Base-by-base conservation (phyloP, 1,140 invertebrate species). In the Drosophila fuyamai region DNA sequence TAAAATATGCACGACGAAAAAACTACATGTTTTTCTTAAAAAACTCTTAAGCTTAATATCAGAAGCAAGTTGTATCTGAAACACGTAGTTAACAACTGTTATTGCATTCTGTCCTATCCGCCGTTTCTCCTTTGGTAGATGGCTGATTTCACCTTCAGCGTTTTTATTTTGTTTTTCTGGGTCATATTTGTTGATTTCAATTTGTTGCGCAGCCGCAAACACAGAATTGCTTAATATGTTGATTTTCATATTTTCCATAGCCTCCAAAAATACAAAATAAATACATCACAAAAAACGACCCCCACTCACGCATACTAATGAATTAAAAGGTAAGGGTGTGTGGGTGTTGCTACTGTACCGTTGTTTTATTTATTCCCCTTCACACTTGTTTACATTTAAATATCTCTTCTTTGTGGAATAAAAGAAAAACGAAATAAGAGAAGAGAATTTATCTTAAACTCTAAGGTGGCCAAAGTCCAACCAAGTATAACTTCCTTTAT, bases 151-250 rank as follows among this genome's bases (percentile, higher is more conserved):
- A 88, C 83, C 83, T 88, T 88, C 83, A 89, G 76, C 51, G 38
- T 16, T 58, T 57, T 56, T 71, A 62, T 56, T 72, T 60, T 79
- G 68, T 66, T 85, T 85, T 86, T 88, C 84, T 88, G 84, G 83
- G 83, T 88, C 83, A 88, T 83, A 89, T 88, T 88, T 88, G 83
- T 88, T 89, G 84, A 88, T 89, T 89, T 88, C 67, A 88, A 88
- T 88, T 88, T 80, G 79, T 79, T 88, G 72, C 71, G 53, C 73
- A 76, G 65, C 46, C 57, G 63, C 43, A 67, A 67, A 67, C 60
- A 62, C 54, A 66, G 58, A 76, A 76, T 79, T 88, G 66, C 66
- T 82, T 76, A 48, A 82, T 88, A 73, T 77, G 66, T 79, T 82
- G 63, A 71, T 83, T 79, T 81, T 70, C 73, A 76, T 76, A 76